These are phyloP conservation scores for Eristalinus sepulchralis DNA, from an alignment of 2,888 invertebrate species.

Conservation along the genomic window DNA sequence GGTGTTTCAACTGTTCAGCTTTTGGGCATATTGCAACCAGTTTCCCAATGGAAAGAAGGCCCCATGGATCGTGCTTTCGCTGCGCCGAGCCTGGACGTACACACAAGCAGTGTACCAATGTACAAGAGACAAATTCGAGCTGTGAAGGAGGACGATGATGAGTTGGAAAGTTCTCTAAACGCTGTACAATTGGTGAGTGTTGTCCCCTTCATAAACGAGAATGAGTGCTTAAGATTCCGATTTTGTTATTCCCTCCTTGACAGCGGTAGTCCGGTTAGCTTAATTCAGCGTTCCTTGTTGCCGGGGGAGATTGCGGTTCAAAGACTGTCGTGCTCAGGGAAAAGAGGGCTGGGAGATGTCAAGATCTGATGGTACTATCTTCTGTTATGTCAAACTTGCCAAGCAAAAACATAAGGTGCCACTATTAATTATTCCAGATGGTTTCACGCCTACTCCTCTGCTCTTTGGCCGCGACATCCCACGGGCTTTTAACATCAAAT, in stretches of 20 bases:
- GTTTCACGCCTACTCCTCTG: too few relatives aligned
- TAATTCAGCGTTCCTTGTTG: conserved; percentile 22
- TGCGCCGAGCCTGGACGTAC: conserved; percentile 7
- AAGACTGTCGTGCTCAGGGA: not conserved
- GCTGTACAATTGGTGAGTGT: conserved; percentile 46
- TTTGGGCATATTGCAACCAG: not conserved
- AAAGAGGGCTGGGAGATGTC: too few relatives aligned
- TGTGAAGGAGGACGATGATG: not conserved
- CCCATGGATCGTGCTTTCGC: conserved; percentile 30
- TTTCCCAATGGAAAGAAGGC: conserved; percentile 4
- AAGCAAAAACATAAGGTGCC: too few relatives aligned
- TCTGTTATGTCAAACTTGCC: too few relatives aligned
- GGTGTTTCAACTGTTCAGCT: conserved; percentile 10
- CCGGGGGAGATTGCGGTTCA: conserved; percentile 10
- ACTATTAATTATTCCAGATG: too few relatives aligned
- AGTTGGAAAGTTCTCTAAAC: not conserved
- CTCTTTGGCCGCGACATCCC: too few relatives aligned
- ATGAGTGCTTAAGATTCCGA: conserved; percentile 10
- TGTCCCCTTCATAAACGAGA: not conserved
- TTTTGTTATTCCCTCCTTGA: conserved; percentile 38
- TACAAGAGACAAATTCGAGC: conserved; percentile 1
- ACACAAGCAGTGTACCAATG: conserved; percentile 13
- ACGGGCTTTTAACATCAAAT: too few relatives aligned
- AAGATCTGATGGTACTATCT: too few relatives aligned
- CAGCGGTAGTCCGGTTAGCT: conserved; percentile 52